Evolutionary conservation across 2,888 invertebrate genomes (phyloP).

Genomic region (Synanthedon formicaeformis): DNA sequence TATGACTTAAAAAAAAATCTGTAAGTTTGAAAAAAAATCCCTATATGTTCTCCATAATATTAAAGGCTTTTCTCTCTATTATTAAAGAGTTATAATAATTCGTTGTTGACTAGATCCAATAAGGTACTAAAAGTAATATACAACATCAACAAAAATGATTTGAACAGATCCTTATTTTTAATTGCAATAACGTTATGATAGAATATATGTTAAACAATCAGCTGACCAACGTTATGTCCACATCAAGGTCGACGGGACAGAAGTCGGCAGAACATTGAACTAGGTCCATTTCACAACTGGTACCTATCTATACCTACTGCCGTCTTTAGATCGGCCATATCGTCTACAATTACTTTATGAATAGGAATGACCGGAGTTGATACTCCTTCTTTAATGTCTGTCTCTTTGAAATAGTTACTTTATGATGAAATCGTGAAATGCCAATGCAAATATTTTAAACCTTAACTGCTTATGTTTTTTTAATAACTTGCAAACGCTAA

Average conservation of each 20-base stretch:
- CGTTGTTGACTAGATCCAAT: too few relatives aligned
- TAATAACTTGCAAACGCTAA: too few relatives aligned
- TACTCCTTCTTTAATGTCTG: too few relatives aligned
- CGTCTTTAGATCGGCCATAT: not conserved
- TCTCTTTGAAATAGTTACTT: too few relatives aligned
- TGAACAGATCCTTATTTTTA: not conserved
- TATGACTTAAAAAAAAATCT: too few relatives aligned
- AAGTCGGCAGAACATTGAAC: conserved; percentile 7
- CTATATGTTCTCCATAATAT: too few relatives aligned
- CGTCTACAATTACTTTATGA: not conserved
- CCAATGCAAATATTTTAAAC: too few relatives aligned
- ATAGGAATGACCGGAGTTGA: not conserved
- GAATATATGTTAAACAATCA: not conserved
- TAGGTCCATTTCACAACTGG: conserved; percentile 6
- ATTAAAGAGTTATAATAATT: too few relatives aligned
- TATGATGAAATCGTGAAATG: too few relatives aligned
- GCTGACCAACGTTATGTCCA: not conserved
- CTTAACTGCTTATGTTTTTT: not conserved
- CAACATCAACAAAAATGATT: conserved; percentile 1
- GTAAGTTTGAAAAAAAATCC: too few relatives aligned
- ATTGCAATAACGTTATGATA: not conserved
- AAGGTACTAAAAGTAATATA: too few relatives aligned
- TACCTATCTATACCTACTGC: not conserved
- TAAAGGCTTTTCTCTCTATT: too few relatives aligned
- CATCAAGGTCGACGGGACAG: conserved; percentile 1